phyloP scores from a whole-genome alignment of 1,140 invertebrate genomes.

The Zophobas atratus region DNA sequence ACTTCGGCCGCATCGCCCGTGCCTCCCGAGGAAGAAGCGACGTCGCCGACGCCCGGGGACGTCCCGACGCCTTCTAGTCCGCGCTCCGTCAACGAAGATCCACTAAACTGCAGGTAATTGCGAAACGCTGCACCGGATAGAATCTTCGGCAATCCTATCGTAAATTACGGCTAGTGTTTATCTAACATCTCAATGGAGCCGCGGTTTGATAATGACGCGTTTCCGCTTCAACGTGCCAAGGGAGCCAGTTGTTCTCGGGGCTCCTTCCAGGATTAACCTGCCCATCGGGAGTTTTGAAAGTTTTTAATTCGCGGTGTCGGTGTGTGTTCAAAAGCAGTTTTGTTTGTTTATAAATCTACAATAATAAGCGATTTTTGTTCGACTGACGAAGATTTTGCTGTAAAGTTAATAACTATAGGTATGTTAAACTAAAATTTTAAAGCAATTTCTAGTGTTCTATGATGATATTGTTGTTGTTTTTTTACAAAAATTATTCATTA shows the following conservation, averaged over 20 bases:
- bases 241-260: neutral
- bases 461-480: too few relatives aligned
- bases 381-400: too few relatives aligned
- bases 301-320: too few relatives aligned
- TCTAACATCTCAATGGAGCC: constrained; percentile 32
- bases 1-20: constrained; percentile 68
- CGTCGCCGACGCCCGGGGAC: constrained; percentile 63
- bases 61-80: constrained; percentile 62
- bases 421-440: too few relatives aligned
- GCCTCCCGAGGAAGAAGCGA: constrained; percentile 62
- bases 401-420: too few relatives aligned
- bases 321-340: too few relatives aligned
- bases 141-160: constrained; percentile 9
- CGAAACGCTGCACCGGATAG: neutral
- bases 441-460: too few relatives aligned
- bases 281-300: too few relatives aligned
- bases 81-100: constrained; percentile 61
- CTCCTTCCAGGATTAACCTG: neutral
- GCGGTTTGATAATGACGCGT: constrained; percentile 26
- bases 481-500: too few relatives aligned
- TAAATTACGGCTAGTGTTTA: constrained; percentile 23
- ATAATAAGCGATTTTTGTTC: too few relatives aligned
- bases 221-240: constrained; percentile 2
- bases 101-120: constrained; percentile 57
- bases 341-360: too few relatives aligned